A percentile compares a stretch with the other conserved stretches of the same genome.
These are phyloP conservation scores for Archivesica marissinica DNA, from an alignment of 1,140 invertebrate genomes.

Conservation along the genomic window DNA sequence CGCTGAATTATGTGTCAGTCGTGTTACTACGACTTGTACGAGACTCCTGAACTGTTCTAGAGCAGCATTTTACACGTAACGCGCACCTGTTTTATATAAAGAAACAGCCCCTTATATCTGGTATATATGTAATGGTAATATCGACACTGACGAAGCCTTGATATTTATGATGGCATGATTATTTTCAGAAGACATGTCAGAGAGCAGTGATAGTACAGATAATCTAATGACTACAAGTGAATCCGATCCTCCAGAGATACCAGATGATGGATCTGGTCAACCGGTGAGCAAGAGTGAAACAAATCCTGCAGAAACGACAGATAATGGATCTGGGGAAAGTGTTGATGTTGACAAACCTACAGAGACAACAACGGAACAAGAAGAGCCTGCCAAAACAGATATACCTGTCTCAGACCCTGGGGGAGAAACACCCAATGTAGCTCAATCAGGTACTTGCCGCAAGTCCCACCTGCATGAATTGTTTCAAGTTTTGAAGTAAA, in stretches of 20 bases:
- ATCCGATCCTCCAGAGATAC: background rate
- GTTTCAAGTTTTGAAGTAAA: background rate
- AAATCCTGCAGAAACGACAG: no score
- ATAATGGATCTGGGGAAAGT: background rate
- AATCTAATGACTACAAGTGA: background rate
- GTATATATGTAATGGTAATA: no score
- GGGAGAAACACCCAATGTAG: conserved; percentile 37
- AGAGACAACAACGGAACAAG: background rate
- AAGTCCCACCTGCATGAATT: background rate
- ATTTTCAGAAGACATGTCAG: conserved; percentile 8
- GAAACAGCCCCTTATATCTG: no score
- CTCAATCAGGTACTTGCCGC: conserved; percentile 49
- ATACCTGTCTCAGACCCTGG: conserved; percentile 46
- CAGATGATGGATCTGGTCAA: no score
- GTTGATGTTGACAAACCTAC: background rate
- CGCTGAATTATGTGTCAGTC: no score
- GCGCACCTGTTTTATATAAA: no score
- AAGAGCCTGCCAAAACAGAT: background rate
- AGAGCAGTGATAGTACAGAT: background rate
- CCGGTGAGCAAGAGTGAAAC: background rate
- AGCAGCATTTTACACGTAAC: no score
- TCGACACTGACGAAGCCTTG: no score
- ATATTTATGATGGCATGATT: background rate
- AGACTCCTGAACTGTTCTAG: no score
- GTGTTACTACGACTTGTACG: no score